Percentiles rank a stretch among this genome's conserved stretches.
Evolutionary conservation across 2,888 invertebrate species (phyloP).

Genomic region (Pasiphila rectangulata): DNA sequence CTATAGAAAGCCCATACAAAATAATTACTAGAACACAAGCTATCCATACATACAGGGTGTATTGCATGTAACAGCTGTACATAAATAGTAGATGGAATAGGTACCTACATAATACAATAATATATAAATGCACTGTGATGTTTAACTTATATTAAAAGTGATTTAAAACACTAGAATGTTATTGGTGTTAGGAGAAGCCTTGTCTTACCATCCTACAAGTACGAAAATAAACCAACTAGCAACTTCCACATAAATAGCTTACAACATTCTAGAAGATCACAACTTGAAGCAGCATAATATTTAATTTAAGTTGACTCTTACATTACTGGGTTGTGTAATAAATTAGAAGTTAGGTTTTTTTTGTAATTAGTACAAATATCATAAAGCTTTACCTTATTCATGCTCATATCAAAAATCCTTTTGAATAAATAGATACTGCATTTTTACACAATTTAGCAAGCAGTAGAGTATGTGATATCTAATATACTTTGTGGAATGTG

Average conservation of each 20-base stretch:
- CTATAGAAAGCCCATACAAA: not conserved
- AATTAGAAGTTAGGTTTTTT: not conserved
- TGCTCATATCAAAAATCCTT: not conserved
- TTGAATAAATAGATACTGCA: not conserved
- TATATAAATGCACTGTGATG: not conserved
- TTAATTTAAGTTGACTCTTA: not conserved
- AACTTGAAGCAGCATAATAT: conserved; percentile 30
- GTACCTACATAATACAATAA: not conserved
- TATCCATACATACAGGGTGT: too few species aligned
- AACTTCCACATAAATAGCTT: conserved; percentile 32
- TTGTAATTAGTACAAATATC: not conserved
- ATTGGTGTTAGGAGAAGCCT: conserved; percentile 12
- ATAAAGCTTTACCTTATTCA: not conserved
- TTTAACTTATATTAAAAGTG: not conserved
- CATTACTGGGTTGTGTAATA: not conserved
- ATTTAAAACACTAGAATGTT: not conserved
- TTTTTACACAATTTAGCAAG: not conserved
- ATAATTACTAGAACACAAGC: too few species aligned
- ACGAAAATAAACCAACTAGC: conserved; percentile 41
- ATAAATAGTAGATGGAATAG: too few species aligned
- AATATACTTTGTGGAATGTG: conserved; percentile 47
- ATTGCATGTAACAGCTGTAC: too few species aligned
- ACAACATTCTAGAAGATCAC: conserved; percentile 40
- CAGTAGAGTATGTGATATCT: too few species aligned
- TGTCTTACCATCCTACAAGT: conserved; percentile 35